phyloP scores from a whole-genome alignment of 2,113 vertebrate genomes.

The Sylvilagus bachmani region DNA sequence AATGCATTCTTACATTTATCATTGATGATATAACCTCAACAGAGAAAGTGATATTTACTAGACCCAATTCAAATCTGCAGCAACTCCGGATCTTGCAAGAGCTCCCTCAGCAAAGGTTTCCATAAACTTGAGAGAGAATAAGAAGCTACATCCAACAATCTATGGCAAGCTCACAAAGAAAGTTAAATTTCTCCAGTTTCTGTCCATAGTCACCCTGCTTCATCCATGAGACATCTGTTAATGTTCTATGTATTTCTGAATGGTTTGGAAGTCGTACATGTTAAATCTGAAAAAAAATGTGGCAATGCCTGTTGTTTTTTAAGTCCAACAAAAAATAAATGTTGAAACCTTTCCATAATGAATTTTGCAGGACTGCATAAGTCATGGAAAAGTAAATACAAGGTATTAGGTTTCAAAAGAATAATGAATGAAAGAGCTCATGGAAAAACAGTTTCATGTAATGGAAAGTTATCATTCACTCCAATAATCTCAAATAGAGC shows the following conservation, averaged over 20 bases:
- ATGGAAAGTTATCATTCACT: constrained; percentile 49
- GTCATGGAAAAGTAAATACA: neutral
- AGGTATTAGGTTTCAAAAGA: constrained; percentile 19
- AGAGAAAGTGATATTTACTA: neutral
- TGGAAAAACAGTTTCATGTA: neutral
- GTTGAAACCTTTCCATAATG: neutral
- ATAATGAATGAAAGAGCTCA: constrained; percentile 5
- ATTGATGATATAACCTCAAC: neutral
- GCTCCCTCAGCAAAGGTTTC: neutral
- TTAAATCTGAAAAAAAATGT: constrained; percentile 41
- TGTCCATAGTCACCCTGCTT: neutral
- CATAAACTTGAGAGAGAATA: neutral
- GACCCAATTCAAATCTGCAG: neutral
- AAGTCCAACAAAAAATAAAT: constrained; percentile 34
- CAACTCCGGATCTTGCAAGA: neutral
- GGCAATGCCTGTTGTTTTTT: neutral
- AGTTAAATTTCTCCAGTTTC: neutral
- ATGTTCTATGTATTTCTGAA: neutral
- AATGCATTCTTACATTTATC: neutral
- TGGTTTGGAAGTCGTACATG: neutral
- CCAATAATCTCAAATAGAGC: neutral
- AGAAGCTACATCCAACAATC: neutral
- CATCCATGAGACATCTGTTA: neutral
- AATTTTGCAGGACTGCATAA: constrained; percentile 3
- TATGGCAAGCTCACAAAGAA: neutral